These are phyloP conservation scores for Sterna hirundo DNA, from an alignment of 2,113 vertebrate genomes.

Conservation along the genomic window DNA sequence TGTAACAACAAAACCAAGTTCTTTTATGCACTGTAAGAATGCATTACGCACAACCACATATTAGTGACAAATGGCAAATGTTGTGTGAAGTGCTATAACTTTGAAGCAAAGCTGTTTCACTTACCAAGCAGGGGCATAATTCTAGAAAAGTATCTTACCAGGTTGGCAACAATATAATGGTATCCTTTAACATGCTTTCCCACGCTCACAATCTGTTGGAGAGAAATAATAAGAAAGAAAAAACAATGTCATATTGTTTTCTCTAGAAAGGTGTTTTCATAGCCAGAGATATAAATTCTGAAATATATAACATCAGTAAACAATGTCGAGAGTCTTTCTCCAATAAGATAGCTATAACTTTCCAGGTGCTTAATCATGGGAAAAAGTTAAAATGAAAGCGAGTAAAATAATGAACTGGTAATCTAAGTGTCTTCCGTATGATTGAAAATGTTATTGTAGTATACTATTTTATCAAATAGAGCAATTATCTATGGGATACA, in stretches of 20 bases:
- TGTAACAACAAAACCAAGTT: background rate
- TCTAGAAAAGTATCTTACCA: slow-evolving; percentile 84
- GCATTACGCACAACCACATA: background rate
- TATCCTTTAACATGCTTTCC: slow-evolving; percentile 96
- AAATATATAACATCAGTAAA: background rate
- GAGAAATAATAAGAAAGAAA: slow-evolving; percentile 8
- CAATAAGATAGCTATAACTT: background rate
- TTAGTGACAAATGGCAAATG: background rate
- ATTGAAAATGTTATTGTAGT: background rate
- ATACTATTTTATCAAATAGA: background rate
- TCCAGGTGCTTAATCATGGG: background rate
- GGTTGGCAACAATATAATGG: slow-evolving; percentile 95
- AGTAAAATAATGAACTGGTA: background rate
- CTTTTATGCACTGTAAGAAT: background rate
- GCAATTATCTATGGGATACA: background rate
- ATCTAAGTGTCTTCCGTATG: background rate
- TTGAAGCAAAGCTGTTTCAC: slow-evolving; percentile 17
- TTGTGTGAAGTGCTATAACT: background rate
- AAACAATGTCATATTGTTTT: background rate
- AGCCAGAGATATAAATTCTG: background rate
- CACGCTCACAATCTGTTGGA: slow-evolving; percentile 89
- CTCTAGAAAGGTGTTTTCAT: background rate
- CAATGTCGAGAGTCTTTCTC: background rate
- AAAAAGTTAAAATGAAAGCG: background rate
- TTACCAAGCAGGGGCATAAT: slow-evolving; percentile 42